A percentile compares a stretch with the other conserved stretches of the same genome.
Conservation (phyloP, 2,888 invertebrate species). For the Hololepta plana region DNA sequence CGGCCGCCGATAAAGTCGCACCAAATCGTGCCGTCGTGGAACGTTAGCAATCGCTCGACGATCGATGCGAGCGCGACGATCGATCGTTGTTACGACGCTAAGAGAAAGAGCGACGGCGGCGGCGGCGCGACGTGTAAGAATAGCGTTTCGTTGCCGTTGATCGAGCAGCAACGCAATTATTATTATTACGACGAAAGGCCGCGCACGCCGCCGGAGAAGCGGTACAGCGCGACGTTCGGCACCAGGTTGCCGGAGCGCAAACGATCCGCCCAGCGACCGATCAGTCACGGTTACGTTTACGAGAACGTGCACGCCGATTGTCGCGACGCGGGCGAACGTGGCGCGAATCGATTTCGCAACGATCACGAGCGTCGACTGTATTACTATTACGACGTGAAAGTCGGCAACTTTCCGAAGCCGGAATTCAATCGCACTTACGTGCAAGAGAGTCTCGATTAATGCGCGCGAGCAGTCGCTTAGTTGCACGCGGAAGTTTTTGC, state of each 20-base stretch:
- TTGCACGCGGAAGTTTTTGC: not conserved
- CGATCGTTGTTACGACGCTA: constrained; percentile 4
- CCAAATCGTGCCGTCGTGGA: constrained; percentile 23
- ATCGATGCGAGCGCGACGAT: constrained; percentile 6
- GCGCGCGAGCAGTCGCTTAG: not conserved
- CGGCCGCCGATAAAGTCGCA: constrained; percentile 21
- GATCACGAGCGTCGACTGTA: constrained; percentile 5
- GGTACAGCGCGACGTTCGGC: constrained; percentile 23
- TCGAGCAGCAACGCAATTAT: constrained; percentile 6
- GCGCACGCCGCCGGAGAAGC: constrained; percentile 23
- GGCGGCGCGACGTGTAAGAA: constrained; percentile 1
- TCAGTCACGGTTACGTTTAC: constrained; percentile 23
- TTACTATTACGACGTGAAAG: constrained; percentile 19
- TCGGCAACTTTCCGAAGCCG: constrained; percentile 23
- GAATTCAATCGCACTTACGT: constrained; percentile 26
- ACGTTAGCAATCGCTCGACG: too few relatives aligned
- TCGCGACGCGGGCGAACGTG: too few relatives aligned
- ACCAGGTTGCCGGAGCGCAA: constrained; percentile 9
- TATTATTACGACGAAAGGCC: constrained; percentile 10
- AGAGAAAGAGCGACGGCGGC: constrained; percentile 3
- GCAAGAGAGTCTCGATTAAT: constrained; percentile 19
- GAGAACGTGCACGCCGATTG: constrained; percentile 20
- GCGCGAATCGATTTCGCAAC: constrained; percentile 5
- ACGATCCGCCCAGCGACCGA: constrained; percentile 11
- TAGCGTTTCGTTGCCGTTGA: not conserved